Evolutionary conservation across 2,888 invertebrate genomes (phyloP).

Genomic region (Scaptomyza parva): DNA sequence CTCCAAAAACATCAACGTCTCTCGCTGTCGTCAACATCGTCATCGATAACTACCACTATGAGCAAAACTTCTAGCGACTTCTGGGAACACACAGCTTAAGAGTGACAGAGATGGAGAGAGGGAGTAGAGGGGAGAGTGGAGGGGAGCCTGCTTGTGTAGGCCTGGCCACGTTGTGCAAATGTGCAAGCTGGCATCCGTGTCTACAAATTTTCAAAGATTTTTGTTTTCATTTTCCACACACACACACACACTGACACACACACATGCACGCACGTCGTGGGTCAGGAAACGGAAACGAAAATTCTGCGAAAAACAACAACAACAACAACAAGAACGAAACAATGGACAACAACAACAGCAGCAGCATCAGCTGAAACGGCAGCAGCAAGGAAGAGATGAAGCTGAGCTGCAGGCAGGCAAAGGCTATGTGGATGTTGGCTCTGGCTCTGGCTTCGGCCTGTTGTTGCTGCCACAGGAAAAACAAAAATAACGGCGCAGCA

Average conservation of each 20-base stretch:
- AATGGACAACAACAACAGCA: conserved; percentile 38
- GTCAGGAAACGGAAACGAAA: conserved; percentile 81
- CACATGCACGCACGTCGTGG: conserved; percentile 70
- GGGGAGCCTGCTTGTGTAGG: conserved; percentile 27
- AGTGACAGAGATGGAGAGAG: neutral
- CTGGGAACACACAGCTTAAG: conserved; percentile 21
- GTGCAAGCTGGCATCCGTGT: conserved; percentile 81
- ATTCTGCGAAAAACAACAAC: conserved; percentile 79
- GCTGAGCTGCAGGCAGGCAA: conserved; percentile 46
- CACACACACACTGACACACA: conserved; percentile 28
- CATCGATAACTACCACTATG: conserved; percentile 65
- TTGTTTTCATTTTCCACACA: conserved; percentile 74
- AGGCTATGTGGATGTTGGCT: conserved; percentile 24
- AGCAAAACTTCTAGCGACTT: conserved; percentile 65
- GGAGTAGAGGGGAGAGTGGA: neutral
- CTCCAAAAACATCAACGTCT: conserved; percentile 30
- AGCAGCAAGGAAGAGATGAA: conserved; percentile 27
- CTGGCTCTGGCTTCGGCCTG: no score
- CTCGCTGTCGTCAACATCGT: conserved; percentile 57
- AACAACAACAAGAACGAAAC: conserved; percentile 59
- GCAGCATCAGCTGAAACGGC: conserved; percentile 10
- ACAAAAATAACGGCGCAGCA: conserved; percentile 79
- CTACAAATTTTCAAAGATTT: conserved; percentile 76
- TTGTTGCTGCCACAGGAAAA: conserved; percentile 63
- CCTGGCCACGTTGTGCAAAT: conserved; percentile 74